Base-by-base conservation (phyloP, 2,888 invertebrate species). In the Caenorhabditis virilis region DNA sequence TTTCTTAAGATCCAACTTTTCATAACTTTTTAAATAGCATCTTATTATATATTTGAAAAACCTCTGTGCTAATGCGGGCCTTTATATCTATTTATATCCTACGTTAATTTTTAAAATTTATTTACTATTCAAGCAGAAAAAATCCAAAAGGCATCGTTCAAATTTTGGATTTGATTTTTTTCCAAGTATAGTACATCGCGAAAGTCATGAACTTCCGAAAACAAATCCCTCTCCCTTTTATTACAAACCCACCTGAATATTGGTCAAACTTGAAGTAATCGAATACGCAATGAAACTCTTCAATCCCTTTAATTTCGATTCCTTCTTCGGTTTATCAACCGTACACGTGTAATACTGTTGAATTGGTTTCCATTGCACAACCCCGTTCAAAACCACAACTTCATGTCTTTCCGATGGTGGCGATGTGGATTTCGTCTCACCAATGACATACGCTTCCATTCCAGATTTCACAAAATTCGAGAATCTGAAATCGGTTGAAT, bases 251-350 rank as follows among this genome's bases (percentile, higher is more conserved):
- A 73, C 75, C 64, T 82, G 80, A 50, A 82, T 78, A 38, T 63
- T 69, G 80, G 85, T 85, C 85, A 89, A 88, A 67, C 93, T 92
- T 2, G 95, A 95, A 52, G 93, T 95, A 66, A 97, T 85, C 82
- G 94, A 92, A 86, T 97, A 97, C 45, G 94, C 94, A 78, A 97
- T 97, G 82, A 91, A 98, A 82, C 93, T 95, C 86, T 97, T 97
- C 78, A 97, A 89, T 39, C 84, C 97, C 84, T 95, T 95, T 83
- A 97, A 89, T 86, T 98, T 98, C 0, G 92, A 90, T 85, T 95
- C 95, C 84, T 98, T 97, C 84, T 95, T 95, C 6, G 95, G 95
- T 55, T 94, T 94, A 16, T 93, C 91, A 27, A 97, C 91, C 51
- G 89, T 87, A 60, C 95, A 95, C 6, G 88, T 88, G 83, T 93